Evolutionary conservation across 2,113 vertebrate genomes (phyloP).

Genomic region (Syrrhaptes paradoxus): DNA sequence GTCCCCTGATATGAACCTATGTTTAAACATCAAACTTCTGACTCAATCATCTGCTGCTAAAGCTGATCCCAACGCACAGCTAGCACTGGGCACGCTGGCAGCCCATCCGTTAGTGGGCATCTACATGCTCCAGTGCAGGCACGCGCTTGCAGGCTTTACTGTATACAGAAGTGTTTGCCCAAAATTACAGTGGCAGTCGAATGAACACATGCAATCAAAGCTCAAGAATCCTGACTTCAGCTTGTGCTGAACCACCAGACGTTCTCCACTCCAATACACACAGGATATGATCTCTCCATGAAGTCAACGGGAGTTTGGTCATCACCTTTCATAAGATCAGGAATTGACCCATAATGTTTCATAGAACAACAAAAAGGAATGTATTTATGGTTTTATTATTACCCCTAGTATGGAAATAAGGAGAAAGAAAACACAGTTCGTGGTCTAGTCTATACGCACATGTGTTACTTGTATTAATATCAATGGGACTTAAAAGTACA

Average conservation of each 20-base stretch:
- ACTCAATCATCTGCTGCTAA: not conserved
- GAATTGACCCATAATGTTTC: conserved; percentile 1
- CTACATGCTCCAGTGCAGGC: not conserved
- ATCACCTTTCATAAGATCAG: not conserved
- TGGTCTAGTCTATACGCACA: not conserved
- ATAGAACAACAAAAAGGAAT: conserved; percentile 33
- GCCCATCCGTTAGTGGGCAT: not conserved
- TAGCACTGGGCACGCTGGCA: not conserved
- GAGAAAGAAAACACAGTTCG: conserved; percentile 23
- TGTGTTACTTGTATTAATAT: conserved; percentile 52
- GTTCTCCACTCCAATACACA: not conserved
- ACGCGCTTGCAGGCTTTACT: fast-evolving
- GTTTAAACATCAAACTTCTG: not conserved
- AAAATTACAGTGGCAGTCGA: not conserved
- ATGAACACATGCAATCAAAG: not conserved
- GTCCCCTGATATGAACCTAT: not conserved
- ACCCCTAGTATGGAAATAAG: conserved; percentile 40
- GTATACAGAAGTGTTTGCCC: not conserved
- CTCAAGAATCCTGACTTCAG: not conserved
- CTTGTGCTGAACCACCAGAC: not conserved
- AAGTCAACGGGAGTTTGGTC: not conserved
- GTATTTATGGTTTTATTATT: conserved; percentile 57
- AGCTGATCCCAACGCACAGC: not conserved
- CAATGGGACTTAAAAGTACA: conserved; percentile 31
- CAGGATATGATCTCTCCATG: not conserved